Base-by-base conservation (phyloP, 2,888 invertebrate genomes). In the Phragmatobia fuliginosa region DNA sequence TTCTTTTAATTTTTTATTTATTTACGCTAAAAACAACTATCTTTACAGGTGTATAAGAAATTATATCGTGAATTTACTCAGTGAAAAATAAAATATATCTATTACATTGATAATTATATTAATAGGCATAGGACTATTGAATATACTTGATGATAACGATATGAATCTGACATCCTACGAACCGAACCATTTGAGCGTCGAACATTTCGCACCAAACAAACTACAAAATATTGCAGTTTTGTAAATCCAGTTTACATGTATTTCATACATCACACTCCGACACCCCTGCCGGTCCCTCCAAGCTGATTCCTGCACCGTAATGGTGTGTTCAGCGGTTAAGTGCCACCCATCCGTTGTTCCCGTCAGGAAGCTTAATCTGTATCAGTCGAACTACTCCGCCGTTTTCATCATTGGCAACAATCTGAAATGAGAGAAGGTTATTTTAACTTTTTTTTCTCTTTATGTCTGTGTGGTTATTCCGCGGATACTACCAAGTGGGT, bases 271-370 rank as follows among this genome's bases (percentile, higher is more conserved):
- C 10, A 49, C 45, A 49, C 45, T 49, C 18, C 18, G n/a, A 49
- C 45, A 45, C 21, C 6, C 45, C 45, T 45, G 45, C 18, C 45
- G 45, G 45, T 38, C 8, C 8, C 45, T 21, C 10, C 10, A 21
- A 49, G 45, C n/a, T 49, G 45, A n/a, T 49, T 10, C 7, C 45
- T 49, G 45, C 2, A 21, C 21, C 25, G 49, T 18, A 52, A 8
- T 41, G 14, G 32, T 28, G 18, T 33, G 18, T 0, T 75, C 68
- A 82, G 21, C 82, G 74, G 76, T 92, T 88, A 33, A 95, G 85
- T 1, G 95, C 94, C 1, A 95, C 91, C 95, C 95, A 95, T 0
- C 95, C 93, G 38, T 87, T 89, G 62, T 89, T 89, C 0, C 95
- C 95, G 71, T 91, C 89, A 0, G 94, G 85, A 1, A 95, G 75